Base-by-base conservation (phyloP, 2,797 vertebrate species). In the Hylomyscus alleni region DNA sequence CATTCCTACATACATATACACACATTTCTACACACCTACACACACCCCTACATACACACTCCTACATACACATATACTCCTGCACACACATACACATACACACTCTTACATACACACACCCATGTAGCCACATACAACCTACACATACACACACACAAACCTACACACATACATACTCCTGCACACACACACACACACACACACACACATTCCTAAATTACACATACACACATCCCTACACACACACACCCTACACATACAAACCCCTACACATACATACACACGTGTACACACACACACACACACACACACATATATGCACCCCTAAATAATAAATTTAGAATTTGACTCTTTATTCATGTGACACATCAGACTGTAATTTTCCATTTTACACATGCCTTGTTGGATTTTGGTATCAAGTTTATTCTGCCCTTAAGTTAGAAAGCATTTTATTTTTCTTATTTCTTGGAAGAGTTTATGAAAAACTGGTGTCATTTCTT, bases 391-490 rank as follows among this genome's bases (percentile, higher is more conserved):
- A 47, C 26, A 88, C 56, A 88, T n/a, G 52, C 2, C n/a, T 88
- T 58, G 3, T 77, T 54, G 90, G 67, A 37, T 76, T 91, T 95
- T 40, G 2, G 5, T 77, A 80, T 82, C 52, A 56, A 47, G 10
- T 65, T 69, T 81, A 29, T 50, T 24, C 15, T 47, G 19, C 69
- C 40, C n/a, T 94, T 88, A 58, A 95, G 14, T 69, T 85, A 67
- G 73, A 84, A 96, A 90, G 4, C 37, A 83, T 95, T 89, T 73
- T 9, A 52, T 88, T 91, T 96, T 93, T 85, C 50, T 6, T 12
- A 52, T 81, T 84, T 91, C 34, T 40, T 85, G 40, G 8, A 88
- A 73, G 29, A 80, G 20, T n/a, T 75, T 20, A 89, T 40, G 12
- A 81, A 87, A 88, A 93, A 81, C 34, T 69, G 69, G 34, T 76